Evolutionary conservation across 2,113 vertebrate species (phyloP).

Genomic region (Dipodomys stephensi): DNA sequence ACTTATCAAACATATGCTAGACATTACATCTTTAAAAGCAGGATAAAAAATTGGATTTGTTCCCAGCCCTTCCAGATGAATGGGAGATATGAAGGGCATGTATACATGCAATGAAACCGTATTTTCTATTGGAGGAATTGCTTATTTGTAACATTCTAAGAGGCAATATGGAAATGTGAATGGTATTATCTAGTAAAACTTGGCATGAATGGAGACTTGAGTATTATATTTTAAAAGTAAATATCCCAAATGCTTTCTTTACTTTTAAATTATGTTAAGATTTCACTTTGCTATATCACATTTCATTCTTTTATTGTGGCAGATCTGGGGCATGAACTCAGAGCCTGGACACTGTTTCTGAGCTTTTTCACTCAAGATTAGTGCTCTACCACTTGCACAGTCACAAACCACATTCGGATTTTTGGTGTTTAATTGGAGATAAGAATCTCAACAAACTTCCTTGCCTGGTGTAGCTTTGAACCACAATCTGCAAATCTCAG

Average conservation of each 20-base stretch:
- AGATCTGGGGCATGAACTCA: too few relatives aligned
- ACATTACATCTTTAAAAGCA: conserved; percentile 52
- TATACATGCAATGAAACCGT: conserved; percentile 53
- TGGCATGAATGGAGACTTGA: neutral
- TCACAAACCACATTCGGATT: too few relatives aligned
- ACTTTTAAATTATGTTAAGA: conserved; percentile 26
- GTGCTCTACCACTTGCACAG: too few relatives aligned
- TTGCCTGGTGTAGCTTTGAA: too few relatives aligned
- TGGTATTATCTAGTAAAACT: conserved; percentile 52
- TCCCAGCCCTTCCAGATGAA: conserved; percentile 65
- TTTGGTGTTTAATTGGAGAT: too few relatives aligned
- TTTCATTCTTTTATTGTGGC: too few relatives aligned
- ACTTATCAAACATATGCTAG: conserved; percentile 14
- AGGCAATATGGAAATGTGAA: conserved; percentile 6
- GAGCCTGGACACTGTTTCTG: too few relatives aligned
- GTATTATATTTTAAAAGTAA: conserved; percentile 17
- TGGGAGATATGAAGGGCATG: neutral
- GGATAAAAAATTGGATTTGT: conserved; percentile 63
- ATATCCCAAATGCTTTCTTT: conserved; percentile 19
- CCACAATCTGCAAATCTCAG: too few relatives aligned
- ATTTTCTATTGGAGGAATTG: conserved; percentile 60
- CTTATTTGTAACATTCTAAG: conserved; percentile 46
- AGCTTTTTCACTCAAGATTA: too few relatives aligned
- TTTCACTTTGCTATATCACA: neutral
- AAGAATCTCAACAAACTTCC: too few relatives aligned